Conservation (phyloP, 64 coral and sea anemone genomes). For the Stylophora pistillata region DNA sequence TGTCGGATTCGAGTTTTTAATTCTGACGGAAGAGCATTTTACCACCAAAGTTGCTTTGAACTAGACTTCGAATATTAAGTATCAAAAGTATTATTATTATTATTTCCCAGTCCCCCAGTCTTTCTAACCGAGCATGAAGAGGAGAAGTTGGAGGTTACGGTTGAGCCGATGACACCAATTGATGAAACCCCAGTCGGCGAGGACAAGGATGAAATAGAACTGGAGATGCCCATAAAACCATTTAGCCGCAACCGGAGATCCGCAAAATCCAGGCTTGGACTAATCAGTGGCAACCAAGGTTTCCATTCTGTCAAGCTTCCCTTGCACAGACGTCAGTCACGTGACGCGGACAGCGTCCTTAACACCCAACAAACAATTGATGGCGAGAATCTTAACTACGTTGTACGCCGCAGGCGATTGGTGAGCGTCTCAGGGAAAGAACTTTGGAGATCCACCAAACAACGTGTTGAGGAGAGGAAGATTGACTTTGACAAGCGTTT, state of each 20-base stretch:
- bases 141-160: background rate
- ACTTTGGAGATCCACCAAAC: constrained; percentile 4
- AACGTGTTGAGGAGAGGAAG: constrained; percentile 2
- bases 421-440: background rate
- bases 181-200: background rate
- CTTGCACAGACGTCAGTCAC: background rate
- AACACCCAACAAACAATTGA: background rate
- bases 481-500: background rate
- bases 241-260: background rate
- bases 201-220: background rate
- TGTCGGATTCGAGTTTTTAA: no score
- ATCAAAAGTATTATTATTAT: background rate
- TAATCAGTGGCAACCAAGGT: constrained; percentile 13
- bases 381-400: background rate
- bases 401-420: background rate
- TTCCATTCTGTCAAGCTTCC: constrained; percentile 45
- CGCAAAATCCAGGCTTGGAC: constrained; percentile 22
- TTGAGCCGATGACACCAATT: background rate
- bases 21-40: no score
- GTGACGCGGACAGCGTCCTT: background rate
- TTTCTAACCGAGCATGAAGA: background rate
- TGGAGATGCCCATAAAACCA: background rate
- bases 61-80: background rate
- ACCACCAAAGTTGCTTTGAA: background rate
- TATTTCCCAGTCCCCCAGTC: background rate